Evolutionary conservation across 2,113 vertebrate genomes (phyloP).

Genomic region (Nesoenas mayeri): DNA sequence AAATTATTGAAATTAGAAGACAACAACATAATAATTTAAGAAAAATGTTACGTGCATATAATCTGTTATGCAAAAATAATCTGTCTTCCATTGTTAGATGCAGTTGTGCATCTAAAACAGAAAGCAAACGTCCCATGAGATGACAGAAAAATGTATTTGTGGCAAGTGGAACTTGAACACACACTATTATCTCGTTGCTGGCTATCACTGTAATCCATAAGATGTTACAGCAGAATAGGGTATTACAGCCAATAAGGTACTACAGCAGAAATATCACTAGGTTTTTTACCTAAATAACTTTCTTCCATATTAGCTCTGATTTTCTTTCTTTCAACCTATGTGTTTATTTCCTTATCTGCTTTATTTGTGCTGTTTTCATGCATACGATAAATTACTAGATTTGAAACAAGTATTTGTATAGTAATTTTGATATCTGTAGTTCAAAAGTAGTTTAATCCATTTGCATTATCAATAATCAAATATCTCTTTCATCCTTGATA

Average conservation of each 20-base stretch:
- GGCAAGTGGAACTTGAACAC: not conserved
- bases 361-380: not conserved
- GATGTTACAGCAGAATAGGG: not conserved
- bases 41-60: not conserved
- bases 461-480: not conserved
- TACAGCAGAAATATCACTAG: not conserved
- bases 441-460: not conserved
- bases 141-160: not conserved
- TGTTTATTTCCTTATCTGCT: not conserved
- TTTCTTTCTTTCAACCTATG: not conserved
- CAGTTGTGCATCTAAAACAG: not conserved
- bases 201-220: not conserved
- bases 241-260: too few relatives aligned
- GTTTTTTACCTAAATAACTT: not conserved
- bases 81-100: not conserved
- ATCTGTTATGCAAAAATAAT: not conserved
- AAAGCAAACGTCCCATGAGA: not conserved
- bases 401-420: not conserved
- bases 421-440: not conserved
- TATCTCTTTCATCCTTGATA: not conserved
- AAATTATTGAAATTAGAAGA: not conserved
- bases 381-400: not conserved
- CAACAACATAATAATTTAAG: not conserved
- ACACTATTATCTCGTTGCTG: not conserved
- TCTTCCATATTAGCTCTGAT: not conserved